phyloP scores from a whole-genome alignment of 2,113 vertebrate species.

The Oryzias celebensis region DNA sequence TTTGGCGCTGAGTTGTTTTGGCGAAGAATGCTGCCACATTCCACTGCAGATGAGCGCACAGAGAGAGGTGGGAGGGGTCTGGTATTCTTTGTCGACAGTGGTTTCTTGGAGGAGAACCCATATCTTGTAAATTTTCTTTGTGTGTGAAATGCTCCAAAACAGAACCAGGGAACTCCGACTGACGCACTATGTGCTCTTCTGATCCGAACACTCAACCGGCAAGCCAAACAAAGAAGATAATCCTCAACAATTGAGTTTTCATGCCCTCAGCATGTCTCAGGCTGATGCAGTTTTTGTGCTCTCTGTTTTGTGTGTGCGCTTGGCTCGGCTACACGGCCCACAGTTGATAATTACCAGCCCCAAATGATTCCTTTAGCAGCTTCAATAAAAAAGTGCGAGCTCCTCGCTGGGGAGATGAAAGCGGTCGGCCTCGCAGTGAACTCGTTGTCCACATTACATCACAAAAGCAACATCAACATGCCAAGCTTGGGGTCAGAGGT shows the following conservation, averaged over 20 bases:
- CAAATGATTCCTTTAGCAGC: constrained; percentile 15
- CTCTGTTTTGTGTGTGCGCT: constrained; percentile 34
- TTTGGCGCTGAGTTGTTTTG: constrained; percentile 63
- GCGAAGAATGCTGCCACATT: constrained; percentile 58
- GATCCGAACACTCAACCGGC: constrained; percentile 23
- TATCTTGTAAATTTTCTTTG: constrained; percentile 17
- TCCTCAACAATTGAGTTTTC: constrained; percentile 34
- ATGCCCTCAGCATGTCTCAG: constrained; percentile 33
- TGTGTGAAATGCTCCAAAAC: constrained; percentile 20
- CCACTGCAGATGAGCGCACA: constrained; percentile 28
- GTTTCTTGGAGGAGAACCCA: constrained; percentile 12
- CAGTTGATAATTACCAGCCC: constrained; percentile 5
- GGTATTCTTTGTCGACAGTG: constrained; percentile 4
- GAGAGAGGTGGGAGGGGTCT: background rate
- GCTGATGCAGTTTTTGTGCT: constrained; percentile 49
- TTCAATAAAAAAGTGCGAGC: constrained; percentile 16
- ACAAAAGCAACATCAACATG: constrained; percentile 58
- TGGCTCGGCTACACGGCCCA: constrained; percentile 29
- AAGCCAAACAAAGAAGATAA: constrained; percentile 34
- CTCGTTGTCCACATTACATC: constrained; percentile 45
- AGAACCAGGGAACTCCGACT: constrained; percentile 15
- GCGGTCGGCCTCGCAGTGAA: constrained; percentile 28
- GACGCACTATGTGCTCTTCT: constrained; percentile 31
- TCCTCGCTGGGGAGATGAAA: constrained; percentile 6
- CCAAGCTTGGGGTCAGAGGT: constrained; percentile 53